phyloP scores from a whole-genome alignment of 1,140 invertebrate species.

The Colletes gigas region DNA sequence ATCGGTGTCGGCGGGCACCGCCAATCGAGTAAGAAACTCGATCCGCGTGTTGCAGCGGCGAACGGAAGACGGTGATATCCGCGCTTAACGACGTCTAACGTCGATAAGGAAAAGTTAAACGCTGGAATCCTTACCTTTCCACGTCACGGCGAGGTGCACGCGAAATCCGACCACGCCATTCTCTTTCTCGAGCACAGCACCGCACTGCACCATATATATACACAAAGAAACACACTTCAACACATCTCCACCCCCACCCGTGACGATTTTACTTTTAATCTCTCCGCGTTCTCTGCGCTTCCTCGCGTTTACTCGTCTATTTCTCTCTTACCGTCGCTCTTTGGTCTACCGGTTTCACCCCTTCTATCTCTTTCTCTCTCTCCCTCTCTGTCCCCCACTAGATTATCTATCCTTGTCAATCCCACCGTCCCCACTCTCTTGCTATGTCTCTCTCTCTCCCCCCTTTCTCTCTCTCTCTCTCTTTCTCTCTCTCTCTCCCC shows the following conservation, averaged over 20 bases:
- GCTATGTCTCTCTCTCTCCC: slow-evolving; percentile 1
- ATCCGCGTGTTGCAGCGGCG: not conserved
- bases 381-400: slow-evolving; percentile 15
- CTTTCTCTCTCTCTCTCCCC: slow-evolving; percentile 39
- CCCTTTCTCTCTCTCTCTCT: slow-evolving; percentile 38
- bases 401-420: slow-evolving; percentile 24
- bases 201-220: slow-evolving; percentile 68
- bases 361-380: slow-evolving; percentile 26
- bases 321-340: slow-evolving; percentile 23
- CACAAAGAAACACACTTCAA: slow-evolving; percentile 62
- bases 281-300: slow-evolving; percentile 22
- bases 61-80: not conserved
- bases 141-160: slow-evolving; percentile 64
- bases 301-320: slow-evolving; percentile 25
- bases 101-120: not conserved
- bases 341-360: slow-evolving; percentile 27
- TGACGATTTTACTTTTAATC: slow-evolving; percentile 4
- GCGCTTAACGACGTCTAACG: not conserved
- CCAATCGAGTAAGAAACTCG: slow-evolving; percentile 17
- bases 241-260: slow-evolving; percentile 54
- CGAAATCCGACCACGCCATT: slow-evolving; percentile 67
- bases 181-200: slow-evolving; percentile 65
- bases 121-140: slow-evolving; percentile 56
- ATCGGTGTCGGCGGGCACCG: slow-evolving; percentile 7
- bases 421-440: slow-evolving; percentile 10